Evolutionary conservation across 2,113 vertebrate species (phyloP).

Genomic region (Prietella phreatophila): DNA sequence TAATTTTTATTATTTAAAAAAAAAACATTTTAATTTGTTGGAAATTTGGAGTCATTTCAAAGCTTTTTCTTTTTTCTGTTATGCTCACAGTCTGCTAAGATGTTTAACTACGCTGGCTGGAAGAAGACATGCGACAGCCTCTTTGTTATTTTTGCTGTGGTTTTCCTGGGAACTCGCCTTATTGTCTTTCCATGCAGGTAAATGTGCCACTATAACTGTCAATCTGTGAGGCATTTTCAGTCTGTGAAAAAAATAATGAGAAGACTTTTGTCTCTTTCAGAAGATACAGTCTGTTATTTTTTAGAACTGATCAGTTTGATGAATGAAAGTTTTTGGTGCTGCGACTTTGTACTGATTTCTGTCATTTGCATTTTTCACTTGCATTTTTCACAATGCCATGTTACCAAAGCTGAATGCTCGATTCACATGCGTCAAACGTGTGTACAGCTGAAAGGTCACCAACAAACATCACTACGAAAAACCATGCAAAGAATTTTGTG

Average conservation of each 20-base stretch:
- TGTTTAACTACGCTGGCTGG: constrained; percentile 85
- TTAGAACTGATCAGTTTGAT: background rate
- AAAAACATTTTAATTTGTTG: background rate
- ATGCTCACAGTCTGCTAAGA: constrained; percentile 77
- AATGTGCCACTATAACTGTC: constrained; percentile 32
- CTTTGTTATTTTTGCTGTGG: constrained; percentile 79
- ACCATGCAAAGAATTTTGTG: too few species aligned
- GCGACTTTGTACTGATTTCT: too few species aligned
- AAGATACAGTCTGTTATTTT: too few species aligned
- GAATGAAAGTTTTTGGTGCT: too few species aligned
- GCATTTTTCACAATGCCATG: background rate
- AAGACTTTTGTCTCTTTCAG: background rate
- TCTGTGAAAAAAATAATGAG: background rate
- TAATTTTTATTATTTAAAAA: background rate
- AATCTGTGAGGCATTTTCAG: constrained; percentile 2
- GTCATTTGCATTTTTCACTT: background rate
- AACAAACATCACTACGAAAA: too few species aligned
- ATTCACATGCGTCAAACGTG: too few species aligned
- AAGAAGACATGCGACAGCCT: constrained; percentile 76
- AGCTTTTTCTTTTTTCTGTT: background rate
- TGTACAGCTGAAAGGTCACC: too few species aligned
- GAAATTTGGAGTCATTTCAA: background rate
- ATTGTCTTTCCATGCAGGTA: constrained; percentile 81
- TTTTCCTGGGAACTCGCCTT: constrained; percentile 82
- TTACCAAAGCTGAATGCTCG: background rate